Conservation (phyloP, 2,888 invertebrate genomes). For the Nymphalis polychloros region DNA sequence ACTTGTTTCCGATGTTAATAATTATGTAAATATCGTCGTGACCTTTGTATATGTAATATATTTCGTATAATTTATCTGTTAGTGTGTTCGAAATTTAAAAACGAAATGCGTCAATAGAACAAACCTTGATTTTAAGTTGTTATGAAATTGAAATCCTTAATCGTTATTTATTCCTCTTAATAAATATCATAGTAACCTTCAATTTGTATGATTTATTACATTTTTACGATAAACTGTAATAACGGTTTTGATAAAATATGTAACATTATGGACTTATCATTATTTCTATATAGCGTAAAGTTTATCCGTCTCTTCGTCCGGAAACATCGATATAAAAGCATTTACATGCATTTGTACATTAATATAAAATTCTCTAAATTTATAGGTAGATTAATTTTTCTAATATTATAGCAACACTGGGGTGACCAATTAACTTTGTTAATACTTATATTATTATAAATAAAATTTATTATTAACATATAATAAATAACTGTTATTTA, state of each 20-base stretch:
- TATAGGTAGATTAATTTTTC: too few relatives aligned
- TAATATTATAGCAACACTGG: too few relatives aligned
- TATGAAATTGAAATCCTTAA: slow-evolving; percentile 31
- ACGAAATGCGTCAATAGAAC: slow-evolving; percentile 28
- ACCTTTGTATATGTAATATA: slow-evolving; percentile 36
- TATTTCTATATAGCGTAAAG: background rate
- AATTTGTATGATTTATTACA: slow-evolving; percentile 29
- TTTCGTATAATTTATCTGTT: slow-evolving; percentile 28
- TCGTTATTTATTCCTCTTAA: slow-evolving; percentile 29
- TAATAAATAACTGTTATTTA: background rate
- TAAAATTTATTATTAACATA: too few relatives aligned
- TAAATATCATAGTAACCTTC: slow-evolving; percentile 35
- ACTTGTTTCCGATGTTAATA: slow-evolving; percentile 30
- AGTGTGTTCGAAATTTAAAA: slow-evolving; percentile 27
- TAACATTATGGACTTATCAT: background rate
- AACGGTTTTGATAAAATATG: slow-evolving; percentile 12
- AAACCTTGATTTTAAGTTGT: slow-evolving; percentile 36
- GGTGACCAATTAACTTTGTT: too few relatives aligned
- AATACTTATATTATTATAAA: too few relatives aligned
- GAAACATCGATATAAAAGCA: slow-evolving; percentile 9
- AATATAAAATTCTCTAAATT: too few relatives aligned
- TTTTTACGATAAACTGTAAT: slow-evolving; percentile 24
- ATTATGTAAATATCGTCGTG: slow-evolving; percentile 38
- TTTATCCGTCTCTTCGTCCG: slow-evolving; percentile 6
- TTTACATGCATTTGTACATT: background rate